phyloP scores from a whole-genome alignment of 2,113 vertebrate genomes.

The Natator depressus region DNA sequence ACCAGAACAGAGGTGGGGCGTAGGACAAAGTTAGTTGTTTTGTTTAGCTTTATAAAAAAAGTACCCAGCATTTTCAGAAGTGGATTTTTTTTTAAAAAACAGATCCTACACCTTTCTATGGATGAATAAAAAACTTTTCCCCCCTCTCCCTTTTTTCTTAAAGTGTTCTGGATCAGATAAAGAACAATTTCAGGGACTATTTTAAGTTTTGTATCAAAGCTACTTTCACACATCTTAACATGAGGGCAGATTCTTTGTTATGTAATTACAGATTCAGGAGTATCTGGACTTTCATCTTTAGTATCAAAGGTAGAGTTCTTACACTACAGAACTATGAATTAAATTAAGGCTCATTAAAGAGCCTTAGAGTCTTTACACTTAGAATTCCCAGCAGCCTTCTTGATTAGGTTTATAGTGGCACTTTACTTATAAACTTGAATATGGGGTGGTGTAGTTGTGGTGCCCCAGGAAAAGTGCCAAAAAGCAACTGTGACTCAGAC shows the following conservation, averaged over 20 bases:
- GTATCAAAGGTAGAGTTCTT: constrained; percentile 39
- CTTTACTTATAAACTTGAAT: background rate
- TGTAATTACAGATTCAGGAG: background rate
- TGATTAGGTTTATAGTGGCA: background rate
- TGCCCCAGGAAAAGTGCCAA: background rate
- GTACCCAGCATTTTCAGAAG: background rate
- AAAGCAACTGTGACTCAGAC: too few species aligned
- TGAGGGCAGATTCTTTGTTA: background rate
- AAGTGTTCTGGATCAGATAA: background rate
- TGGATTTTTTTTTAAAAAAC: background rate
- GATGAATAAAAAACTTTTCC: too few species aligned
- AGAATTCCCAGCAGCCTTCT: background rate
- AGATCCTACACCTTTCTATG: background rate
- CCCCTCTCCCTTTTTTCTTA: background rate
- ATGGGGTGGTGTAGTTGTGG: too few species aligned
- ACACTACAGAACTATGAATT: constrained; percentile 30
- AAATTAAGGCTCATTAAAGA: constrained; percentile 33
- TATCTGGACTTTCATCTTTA: constrained; percentile 45
- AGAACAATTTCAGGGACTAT: too few species aligned
- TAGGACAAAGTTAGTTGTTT: background rate
- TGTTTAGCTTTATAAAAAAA: background rate
- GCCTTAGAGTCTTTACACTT: background rate
- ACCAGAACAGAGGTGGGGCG: background rate
- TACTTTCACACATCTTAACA: background rate
- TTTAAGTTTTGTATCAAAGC: background rate